These are phyloP conservation scores for Lophura nycthemera DNA, from an alignment of 2,113 vertebrate genomes.

Conservation along the genomic window DNA sequence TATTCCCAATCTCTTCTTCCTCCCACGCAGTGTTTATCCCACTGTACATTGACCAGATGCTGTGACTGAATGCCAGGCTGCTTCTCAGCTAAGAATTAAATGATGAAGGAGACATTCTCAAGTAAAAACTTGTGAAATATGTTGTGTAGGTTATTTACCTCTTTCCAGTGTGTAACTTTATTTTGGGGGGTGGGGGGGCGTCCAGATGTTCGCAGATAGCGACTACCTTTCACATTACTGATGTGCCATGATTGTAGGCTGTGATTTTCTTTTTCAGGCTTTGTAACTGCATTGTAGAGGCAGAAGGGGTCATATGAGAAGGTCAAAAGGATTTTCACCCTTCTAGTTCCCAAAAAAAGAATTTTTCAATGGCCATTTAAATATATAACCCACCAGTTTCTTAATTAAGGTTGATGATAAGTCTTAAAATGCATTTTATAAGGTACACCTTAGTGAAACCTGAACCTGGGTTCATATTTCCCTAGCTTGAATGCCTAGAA, in stretches of 20 bases:
- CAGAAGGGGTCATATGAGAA: background rate
- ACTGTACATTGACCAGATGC: background rate
- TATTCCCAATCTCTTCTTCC: background rate
- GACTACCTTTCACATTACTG: background rate
- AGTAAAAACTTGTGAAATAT: background rate
- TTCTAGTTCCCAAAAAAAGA: background rate
- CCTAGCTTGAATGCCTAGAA: background rate
- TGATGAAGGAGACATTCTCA: background rate
- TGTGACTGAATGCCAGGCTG: background rate
- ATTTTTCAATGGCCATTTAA: background rate
- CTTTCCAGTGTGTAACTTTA: background rate
- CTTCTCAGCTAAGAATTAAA: slow-evolving; percentile 7
- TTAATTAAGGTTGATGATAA: background rate
- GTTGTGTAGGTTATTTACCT: background rate
- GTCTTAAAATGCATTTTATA: background rate
- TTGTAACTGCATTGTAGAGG: background rate
- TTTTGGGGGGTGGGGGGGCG: background rate
- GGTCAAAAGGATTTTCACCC: background rate
- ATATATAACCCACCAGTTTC: background rate
- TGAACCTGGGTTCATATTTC: background rate
- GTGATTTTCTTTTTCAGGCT: background rate
- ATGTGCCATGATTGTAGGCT: background rate
- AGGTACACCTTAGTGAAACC: background rate
- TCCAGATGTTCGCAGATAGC: background rate
- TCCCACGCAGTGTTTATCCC: background rate